These are phyloP conservation scores for Pachypanchax playfairii DNA, from an alignment of 2,113 vertebrate genomes.

Conservation along the genomic window DNA sequence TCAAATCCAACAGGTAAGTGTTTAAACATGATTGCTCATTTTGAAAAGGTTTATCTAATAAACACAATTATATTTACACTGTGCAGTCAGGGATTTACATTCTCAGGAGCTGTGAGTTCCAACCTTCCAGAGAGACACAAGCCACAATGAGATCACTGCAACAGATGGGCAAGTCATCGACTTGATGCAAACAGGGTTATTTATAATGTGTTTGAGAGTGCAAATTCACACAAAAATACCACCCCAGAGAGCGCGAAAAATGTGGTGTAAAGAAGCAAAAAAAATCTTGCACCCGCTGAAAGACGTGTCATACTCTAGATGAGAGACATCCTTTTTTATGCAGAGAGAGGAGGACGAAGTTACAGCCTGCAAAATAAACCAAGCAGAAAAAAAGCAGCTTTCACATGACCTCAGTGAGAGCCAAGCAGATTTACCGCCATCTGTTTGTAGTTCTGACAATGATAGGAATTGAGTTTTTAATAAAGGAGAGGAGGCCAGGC, in stretches of 20 bases:
- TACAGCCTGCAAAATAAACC: constrained; percentile 57
- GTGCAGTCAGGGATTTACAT: constrained; percentile 20
- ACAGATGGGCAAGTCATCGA: constrained; percentile 76
- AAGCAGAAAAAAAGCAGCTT: constrained; percentile 27
- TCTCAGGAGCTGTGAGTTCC: constrained; percentile 37
- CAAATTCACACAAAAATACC: constrained; percentile 66
- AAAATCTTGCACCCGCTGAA: constrained; percentile 47
- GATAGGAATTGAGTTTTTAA: constrained; percentile 70
- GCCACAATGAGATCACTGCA: constrained; percentile 59
- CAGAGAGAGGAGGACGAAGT: constrained; percentile 26
- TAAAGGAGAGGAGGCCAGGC: constrained; percentile 58
- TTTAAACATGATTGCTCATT: not conserved
- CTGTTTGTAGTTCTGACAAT: constrained; percentile 69
- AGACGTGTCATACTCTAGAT: constrained; percentile 54
- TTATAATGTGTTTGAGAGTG: constrained; percentile 72
- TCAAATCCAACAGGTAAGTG: not conserved
- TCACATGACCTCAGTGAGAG: constrained; percentile 57
- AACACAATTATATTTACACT: constrained; percentile 8
- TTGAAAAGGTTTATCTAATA: not conserved
- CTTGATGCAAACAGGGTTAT: constrained; percentile 69
- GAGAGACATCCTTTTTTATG: constrained; percentile 28
- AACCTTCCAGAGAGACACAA: constrained; percentile 27
- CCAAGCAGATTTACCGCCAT: constrained; percentile 64
- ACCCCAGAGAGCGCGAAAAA: constrained; percentile 54
- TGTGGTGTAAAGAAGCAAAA: constrained; percentile 58